Conservation (phyloP, 1,140 invertebrate species). For the Drosophila nebulosa region DNA sequence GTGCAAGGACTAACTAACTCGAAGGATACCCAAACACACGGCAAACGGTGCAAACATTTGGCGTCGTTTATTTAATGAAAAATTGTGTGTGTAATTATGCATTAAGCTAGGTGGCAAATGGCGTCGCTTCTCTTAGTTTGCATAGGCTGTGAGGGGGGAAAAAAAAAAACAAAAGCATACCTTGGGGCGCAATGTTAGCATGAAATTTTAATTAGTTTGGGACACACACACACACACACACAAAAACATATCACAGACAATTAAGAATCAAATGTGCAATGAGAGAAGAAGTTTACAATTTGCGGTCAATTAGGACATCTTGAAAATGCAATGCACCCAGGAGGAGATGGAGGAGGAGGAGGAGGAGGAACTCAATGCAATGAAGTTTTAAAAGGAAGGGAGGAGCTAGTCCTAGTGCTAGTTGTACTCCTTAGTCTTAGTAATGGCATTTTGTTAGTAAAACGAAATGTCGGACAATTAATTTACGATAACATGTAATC, state of each 20-base stretch:
- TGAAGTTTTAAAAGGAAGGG: neutral
- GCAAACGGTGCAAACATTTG: conserved; percentile 52
- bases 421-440: too few relatives aligned
- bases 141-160: conserved; percentile 17
- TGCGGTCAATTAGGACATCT: conserved; percentile 47
- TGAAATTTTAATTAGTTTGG: conserved; percentile 75
- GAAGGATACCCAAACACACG: conserved; percentile 7
- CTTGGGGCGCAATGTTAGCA: conserved; percentile 54
- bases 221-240: conserved; percentile 23
- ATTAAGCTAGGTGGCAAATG: conserved; percentile 53
- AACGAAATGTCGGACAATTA: conserved; percentile 77
- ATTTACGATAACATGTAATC: conserved; percentile 77
- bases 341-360: neutral
- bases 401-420: neutral
- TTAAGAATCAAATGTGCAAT: conserved; percentile 13
- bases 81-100: conserved; percentile 78
- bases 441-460: conserved; percentile 63
- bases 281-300: conserved; percentile 20
- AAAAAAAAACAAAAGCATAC: conserved; percentile 49
- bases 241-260: conserved; percentile 2
- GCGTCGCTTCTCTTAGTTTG: conserved; percentile 16
- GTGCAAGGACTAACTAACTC: neutral
- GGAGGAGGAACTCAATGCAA: neutral
- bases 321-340: conserved; percentile 7
- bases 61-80: conserved; percentile 70